These are phyloP conservation scores for Rousettus leschenaultii DNA, from an alignment of 2,113 vertebrate genomes.

Conservation along the genomic window DNA sequence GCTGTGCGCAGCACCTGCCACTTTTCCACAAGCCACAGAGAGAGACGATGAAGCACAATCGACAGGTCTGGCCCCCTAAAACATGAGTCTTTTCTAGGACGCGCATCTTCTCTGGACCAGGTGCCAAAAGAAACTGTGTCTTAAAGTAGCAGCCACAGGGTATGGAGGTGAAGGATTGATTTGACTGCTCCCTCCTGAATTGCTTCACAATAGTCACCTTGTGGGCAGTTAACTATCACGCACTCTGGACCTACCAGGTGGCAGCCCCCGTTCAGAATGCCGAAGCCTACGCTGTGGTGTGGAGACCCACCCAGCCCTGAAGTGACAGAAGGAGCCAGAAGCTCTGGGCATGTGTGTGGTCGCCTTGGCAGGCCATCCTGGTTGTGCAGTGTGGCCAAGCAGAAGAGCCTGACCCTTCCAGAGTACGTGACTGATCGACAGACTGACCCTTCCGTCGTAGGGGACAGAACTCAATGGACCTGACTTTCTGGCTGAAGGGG, in stretches of 20 bases:
- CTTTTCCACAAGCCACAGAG: neutral
- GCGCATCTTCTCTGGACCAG: neutral
- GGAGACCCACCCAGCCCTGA: neutral
- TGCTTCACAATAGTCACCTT: neutral
- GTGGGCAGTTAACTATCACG: neutral
- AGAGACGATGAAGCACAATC: neutral
- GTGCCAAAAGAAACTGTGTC: neutral
- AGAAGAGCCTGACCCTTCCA: neutral
- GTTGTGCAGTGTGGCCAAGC: neutral
- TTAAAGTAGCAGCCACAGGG: neutral
- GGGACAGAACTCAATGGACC: neutral
- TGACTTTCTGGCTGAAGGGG: neutral
- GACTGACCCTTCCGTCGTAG: too few relatives aligned
- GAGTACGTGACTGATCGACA: neutral
- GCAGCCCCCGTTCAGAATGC: neutral
- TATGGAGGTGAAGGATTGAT: neutral
- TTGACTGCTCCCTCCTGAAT: neutral
- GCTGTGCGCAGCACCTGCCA: accelerated
- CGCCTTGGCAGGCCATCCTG: neutral
- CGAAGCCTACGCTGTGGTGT: too few relatives aligned
- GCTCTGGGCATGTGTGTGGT: neutral
- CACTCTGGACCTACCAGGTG: neutral
- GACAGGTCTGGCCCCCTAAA: neutral
- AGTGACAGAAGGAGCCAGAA: neutral
- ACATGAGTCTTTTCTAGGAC: neutral